Percentiles rank a stretch among this genome's conserved stretches.
These are phyloP conservation scores for Corella eumyota DNA, from an alignment of 23 tunicate species.

Conservation along the genomic window DNA sequence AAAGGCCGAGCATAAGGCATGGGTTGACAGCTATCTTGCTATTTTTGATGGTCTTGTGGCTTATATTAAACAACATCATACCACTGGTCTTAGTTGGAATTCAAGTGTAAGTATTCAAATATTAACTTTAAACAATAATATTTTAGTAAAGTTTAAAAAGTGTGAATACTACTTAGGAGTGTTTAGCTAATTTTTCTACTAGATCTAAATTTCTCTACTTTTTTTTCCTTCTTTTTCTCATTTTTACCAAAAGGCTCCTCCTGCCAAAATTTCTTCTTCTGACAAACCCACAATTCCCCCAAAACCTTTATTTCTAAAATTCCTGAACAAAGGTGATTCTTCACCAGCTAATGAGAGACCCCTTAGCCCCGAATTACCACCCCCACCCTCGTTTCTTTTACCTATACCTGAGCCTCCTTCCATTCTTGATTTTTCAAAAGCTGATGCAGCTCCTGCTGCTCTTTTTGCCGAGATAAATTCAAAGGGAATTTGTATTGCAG, in stretches of 20 bases:
- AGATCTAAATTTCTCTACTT: not conserved
- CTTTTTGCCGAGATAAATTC: slow-evolving; percentile 74
- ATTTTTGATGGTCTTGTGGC: slow-evolving; percentile 42
- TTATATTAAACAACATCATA: slow-evolving; percentile 82
- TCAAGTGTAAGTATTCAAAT: slow-evolving; percentile 25
- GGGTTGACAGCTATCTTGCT: slow-evolving; percentile 34
- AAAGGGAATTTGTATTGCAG: slow-evolving; percentile 55
- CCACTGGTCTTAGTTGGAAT: slow-evolving; percentile 86
- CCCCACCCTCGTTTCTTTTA: slow-evolving; percentile 37
- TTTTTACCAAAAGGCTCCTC: not conserved
- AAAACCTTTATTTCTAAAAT: slow-evolving; percentile 33
- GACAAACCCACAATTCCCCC: slow-evolving; percentile 21
- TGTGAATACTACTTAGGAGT: not conserved
- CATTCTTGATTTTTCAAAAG: slow-evolving; percentile 12
- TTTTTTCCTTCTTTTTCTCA: slow-evolving; percentile 5
- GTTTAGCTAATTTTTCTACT: not conserved
- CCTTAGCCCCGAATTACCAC: slow-evolving; percentile 39
- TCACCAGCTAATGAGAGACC: not conserved
- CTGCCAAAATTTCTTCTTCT: not conserved
- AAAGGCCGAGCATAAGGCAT: slow-evolving; percentile 28
- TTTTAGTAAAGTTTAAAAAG: too few relatives aligned
- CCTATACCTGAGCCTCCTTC: not conserved
- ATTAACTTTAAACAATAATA: not conserved
- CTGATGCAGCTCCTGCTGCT: slow-evolving; percentile 64
- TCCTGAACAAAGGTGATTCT: not conserved